Conservation (phyloP, 2,888 invertebrate genomes). For the Gari tellinella region DNA sequence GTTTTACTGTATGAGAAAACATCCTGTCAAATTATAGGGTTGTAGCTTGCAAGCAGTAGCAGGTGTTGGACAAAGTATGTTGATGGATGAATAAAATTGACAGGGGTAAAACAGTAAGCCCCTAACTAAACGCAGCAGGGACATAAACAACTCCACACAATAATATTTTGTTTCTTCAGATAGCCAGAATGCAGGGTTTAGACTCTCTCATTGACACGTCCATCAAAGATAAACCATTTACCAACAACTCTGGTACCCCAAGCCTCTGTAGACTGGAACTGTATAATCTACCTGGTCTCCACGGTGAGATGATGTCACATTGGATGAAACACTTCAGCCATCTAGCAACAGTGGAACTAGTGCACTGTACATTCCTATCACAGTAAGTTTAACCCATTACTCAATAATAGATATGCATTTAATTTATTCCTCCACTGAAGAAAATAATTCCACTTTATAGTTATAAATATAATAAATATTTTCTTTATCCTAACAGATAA, state of each 20-base stretch:
- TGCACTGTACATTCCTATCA: conserved; percentile 52
- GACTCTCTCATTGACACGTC: conserved; percentile 38
- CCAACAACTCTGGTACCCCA: conserved; percentile 45
- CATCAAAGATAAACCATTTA: conserved; percentile 34
- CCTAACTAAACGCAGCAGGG: too few relatives aligned
- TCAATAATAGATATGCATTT: too few relatives aligned
- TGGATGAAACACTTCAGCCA: conserved; percentile 35
- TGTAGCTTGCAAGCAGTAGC: too few relatives aligned
- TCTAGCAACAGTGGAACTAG: conserved; percentile 43
- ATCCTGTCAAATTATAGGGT: too few relatives aligned
- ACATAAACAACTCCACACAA: neutral
- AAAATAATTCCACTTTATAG: too few relatives aligned
- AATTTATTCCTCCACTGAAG: too few relatives aligned
- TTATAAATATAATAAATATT: too few relatives aligned
- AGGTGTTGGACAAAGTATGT: too few relatives aligned
- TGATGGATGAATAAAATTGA: too few relatives aligned
- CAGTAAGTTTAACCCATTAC: conserved; percentile 51
- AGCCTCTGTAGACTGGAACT: conserved; percentile 38
- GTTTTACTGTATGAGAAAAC: too few relatives aligned
- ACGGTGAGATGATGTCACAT: conserved; percentile 56
- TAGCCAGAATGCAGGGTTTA: conserved; percentile 48
- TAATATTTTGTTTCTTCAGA: conserved; percentile 27
- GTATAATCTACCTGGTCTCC: conserved; percentile 54
- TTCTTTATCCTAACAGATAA: too few relatives aligned
- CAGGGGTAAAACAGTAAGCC: too few relatives aligned